A percentile compares a stretch with the other conserved stretches of the same genome.
phyloP scores from a whole-genome alignment of 2,797 vertebrate species.

The Ceryle rudis region DNA sequence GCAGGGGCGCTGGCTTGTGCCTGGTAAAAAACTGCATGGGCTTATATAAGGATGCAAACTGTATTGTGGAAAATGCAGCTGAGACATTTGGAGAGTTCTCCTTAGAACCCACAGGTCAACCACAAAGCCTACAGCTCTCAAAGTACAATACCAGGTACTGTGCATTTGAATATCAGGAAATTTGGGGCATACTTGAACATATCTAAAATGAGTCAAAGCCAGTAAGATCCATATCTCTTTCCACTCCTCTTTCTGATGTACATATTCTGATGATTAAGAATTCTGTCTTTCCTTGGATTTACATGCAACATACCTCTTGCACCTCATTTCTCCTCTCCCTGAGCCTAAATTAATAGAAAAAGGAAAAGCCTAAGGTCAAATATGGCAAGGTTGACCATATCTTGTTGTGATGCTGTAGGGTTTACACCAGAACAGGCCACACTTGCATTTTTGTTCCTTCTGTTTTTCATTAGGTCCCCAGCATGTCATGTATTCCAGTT shows the following conservation, averaged over 20 bases:
- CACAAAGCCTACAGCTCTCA: background rate
- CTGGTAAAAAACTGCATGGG: accelerated
- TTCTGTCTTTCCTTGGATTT: background rate
- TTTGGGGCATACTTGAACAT: background rate
- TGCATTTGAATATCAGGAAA: background rate
- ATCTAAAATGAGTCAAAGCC: background rate
- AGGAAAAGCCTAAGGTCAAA: background rate
- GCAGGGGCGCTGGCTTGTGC: background rate
- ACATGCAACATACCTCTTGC: background rate
- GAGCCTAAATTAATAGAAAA: background rate
- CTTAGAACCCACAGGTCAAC: background rate
- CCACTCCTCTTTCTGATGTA: background rate
- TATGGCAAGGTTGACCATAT: background rate
- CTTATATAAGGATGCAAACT: background rate
- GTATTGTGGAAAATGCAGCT: background rate
- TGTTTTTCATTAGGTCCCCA: background rate
- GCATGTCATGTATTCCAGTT: background rate
- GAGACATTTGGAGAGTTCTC: background rate
- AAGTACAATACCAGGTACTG: background rate
- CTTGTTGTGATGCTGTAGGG: background rate
- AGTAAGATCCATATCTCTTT: background rate
- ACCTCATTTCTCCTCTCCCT: background rate
- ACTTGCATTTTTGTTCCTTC: background rate
- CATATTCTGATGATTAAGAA: background rate
- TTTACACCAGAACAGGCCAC: background rate